phyloP scores from a whole-genome alignment of 92 coral and sea anemone species.

The Palythoa caribaeorum region DNA sequence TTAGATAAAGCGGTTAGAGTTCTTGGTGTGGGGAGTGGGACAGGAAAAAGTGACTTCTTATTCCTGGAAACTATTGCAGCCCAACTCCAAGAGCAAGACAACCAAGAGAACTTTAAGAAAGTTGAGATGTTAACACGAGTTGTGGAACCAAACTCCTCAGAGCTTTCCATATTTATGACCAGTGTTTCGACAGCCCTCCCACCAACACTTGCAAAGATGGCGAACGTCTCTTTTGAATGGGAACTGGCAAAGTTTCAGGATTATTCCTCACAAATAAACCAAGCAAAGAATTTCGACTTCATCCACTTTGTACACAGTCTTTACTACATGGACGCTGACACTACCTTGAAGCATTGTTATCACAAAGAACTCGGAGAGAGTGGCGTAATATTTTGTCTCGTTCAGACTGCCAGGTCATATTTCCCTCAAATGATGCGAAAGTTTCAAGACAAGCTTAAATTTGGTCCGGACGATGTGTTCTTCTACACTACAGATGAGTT shows the following conservation, averaged over 20 bases:
- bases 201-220: slow-evolving; percentile 27
- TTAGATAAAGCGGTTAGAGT: slow-evolving; percentile 32
- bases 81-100: slow-evolving; percentile 27
- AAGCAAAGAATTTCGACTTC: slow-evolving; percentile 39
- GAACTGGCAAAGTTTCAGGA: slow-evolving; percentile 53
- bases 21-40: slow-evolving; percentile 68
- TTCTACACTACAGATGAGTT: slow-evolving; percentile 59
- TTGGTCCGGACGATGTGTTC: slow-evolving; percentile 57
- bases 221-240: slow-evolving; percentile 64
- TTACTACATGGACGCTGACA: slow-evolving; percentile 68
- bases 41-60: slow-evolving; percentile 51
- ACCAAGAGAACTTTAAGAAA: background rate
- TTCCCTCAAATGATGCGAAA: slow-evolving; percentile 56
- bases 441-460: slow-evolving; percentile 51
- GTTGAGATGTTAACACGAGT: slow-evolving; percentile 42
- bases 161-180: slow-evolving; percentile 44
- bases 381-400: slow-evolving; percentile 63
- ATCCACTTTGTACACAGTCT: slow-evolving; percentile 65
- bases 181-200: slow-evolving; percentile 48
- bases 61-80: slow-evolving; percentile 53
- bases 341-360: slow-evolving; percentile 46
- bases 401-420: slow-evolving; percentile 59
- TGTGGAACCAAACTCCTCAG: slow-evolving; percentile 60
- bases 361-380: slow-evolving; percentile 42
- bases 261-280: slow-evolving; percentile 13